Conservation (phyloP, 2,113 vertebrate genomes). For the Eclectus roratus region DNA sequence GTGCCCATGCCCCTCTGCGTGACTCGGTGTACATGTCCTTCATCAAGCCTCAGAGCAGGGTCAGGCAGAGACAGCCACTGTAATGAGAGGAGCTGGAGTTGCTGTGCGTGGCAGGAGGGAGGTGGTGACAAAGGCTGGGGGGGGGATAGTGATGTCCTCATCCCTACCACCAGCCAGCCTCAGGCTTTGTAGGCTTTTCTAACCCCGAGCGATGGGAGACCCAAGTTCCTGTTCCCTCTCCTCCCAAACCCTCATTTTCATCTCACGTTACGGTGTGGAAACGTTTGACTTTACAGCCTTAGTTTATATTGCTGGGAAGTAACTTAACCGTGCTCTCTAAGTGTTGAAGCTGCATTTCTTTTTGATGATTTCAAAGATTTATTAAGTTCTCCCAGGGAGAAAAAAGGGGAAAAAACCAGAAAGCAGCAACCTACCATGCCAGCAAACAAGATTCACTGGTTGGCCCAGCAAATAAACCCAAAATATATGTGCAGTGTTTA, state of each 20-base stretch:
- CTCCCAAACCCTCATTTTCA: background rate
- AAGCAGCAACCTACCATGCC: background rate
- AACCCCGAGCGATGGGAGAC: rapidly evolving
- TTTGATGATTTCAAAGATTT: conserved; percentile 55
- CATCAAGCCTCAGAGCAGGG: background rate
- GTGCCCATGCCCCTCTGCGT: background rate
- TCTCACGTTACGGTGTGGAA: background rate
- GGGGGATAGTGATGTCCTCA: background rate
- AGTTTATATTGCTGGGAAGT: conserved; percentile 20
- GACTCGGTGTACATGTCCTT: background rate
- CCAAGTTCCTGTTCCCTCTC: background rate
- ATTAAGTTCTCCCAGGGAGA: conserved; percentile 46
- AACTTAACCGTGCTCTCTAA: conserved; percentile 15
- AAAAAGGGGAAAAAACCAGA: background rate
- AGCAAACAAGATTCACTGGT: conserved; percentile 26
- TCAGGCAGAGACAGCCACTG: rapidly evolving
- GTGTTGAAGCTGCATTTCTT: conserved; percentile 55
- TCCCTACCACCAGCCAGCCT: rapidly evolving
- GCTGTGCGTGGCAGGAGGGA: background rate
- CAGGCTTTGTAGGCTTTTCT: background rate
- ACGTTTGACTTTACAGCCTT: conserved; percentile 46
- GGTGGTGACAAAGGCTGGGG: background rate
- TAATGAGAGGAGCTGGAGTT: background rate
- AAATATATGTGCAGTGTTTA: conserved; percentile 36
- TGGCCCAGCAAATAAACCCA: background rate